These are phyloP conservation scores for Etia nguti DNA, from an alignment of 2,113 vertebrate species.

Conservation along the genomic window DNA sequence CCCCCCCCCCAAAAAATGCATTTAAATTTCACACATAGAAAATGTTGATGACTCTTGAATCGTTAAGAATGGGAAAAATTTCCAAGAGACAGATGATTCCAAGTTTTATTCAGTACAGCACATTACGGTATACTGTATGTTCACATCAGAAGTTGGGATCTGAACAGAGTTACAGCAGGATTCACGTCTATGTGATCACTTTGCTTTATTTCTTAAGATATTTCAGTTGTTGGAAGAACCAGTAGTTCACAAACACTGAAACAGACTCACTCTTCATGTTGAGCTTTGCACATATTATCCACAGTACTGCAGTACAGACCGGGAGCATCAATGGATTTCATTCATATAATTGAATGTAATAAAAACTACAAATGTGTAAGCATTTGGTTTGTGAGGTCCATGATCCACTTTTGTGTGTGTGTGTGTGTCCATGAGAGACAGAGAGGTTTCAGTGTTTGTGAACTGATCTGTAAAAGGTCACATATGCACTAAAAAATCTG, in stretches of 20 bases:
- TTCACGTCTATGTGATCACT: neutral
- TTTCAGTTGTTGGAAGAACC: neutral
- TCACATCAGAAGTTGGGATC: constrained; percentile 48
- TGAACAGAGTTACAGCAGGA: constrained; percentile 10
- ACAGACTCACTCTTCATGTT: neutral
- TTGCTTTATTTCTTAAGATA: neutral
- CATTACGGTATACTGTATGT: constrained; percentile 19
- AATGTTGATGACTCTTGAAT: neutral
- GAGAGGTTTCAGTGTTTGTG: neutral
- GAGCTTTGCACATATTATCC: neutral
- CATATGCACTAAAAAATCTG: neutral
- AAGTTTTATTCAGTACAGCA: constrained; percentile 60
- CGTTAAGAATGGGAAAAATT: neutral
- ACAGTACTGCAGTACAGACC: neutral
- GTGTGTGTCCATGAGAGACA: neutral
- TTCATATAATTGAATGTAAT: neutral
- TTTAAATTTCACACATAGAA: neutral
- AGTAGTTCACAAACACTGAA: neutral
- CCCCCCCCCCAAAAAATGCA: neutral
- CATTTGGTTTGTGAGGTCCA: neutral
- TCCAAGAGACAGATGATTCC: constrained; percentile 33
- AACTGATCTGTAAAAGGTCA: neutral
- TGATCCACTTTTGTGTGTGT: neutral
- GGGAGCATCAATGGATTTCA: neutral
- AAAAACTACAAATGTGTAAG: neutral